Conservation (phyloP, 2,888 invertebrate species). For the Xestobium rufovillosum region DNA sequence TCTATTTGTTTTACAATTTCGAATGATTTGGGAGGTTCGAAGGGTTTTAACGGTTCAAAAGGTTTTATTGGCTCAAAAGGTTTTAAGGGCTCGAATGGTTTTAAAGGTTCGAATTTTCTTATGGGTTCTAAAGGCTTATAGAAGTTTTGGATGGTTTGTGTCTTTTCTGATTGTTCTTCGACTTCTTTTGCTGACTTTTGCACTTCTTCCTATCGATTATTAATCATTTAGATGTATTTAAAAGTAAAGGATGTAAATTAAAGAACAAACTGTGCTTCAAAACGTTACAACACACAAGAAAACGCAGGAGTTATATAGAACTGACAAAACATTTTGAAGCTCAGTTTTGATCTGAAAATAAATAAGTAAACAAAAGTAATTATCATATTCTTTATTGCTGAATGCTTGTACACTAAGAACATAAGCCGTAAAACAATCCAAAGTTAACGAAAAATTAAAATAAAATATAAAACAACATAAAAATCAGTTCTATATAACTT, state of each 20-base stretch:
- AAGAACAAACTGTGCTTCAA: conserved; percentile 40
- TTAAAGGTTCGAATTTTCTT: conserved; percentile 31
- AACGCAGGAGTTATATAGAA: conserved; percentile 42
- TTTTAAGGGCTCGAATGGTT: conserved; percentile 34
- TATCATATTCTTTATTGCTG: too few relatives aligned
- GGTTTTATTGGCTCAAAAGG: conserved; percentile 17
- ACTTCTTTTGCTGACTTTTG: conserved; percentile 8
- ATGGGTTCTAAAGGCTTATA: conserved; percentile 26
- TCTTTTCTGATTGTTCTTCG: conserved; percentile 9
- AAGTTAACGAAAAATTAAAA: too few relatives aligned
- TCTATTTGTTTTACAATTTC: conserved; percentile 35
- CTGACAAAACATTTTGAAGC: conserved; percentile 44
- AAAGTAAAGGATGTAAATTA: too few relatives aligned
- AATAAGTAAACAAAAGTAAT: conserved; percentile 29
- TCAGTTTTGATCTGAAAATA: conserved; percentile 33
- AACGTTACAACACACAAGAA: conserved; percentile 33
- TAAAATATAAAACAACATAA: conserved; percentile 25
- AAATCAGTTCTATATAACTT: conserved; percentile 44
- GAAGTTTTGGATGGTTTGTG: conserved; percentile 11
- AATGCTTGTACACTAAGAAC: too few relatives aligned
- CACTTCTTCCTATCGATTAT: conserved; percentile 2
- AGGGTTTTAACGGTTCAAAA: conserved; percentile 35
- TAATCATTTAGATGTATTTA: not conserved
- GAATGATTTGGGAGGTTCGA: conserved; percentile 37
- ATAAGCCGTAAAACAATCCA: too few relatives aligned